Evolutionary conservation across 2,888 invertebrate genomes (phyloP), one percentile per base, ranked within the genome.

Genomic region (Unio pictorum): DNA sequence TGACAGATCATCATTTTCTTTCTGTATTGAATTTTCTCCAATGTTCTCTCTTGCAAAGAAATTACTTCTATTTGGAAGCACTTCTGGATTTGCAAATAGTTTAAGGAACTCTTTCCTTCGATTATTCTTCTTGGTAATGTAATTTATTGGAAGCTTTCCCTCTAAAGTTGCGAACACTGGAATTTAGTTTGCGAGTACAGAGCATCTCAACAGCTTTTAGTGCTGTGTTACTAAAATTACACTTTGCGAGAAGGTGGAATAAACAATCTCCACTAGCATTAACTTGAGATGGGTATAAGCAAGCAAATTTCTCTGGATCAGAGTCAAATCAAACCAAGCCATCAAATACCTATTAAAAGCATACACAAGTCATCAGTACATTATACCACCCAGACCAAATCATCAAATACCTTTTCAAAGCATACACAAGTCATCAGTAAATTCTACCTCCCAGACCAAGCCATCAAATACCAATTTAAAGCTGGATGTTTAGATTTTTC

Each of bases 131-230:
- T 69, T 74, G 26, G 72, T 80, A 23, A 83, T 72, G 71, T 81
- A 83, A 45, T 83, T 71, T 8, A 76, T 75, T 6, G 86, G 82
- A 2, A 82, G 69, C 66, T 81, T 83, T 15, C 78, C 79, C 4
- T 79, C 81, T 34, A 73, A 73, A 77, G 72, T 86, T 83, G 26
- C 64, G 68, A 1, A 78, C 61, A 23, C 78, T 66, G 5, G 81
- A 79, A 6, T 78, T 76, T 0, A 84, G 66, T 26, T 78, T 78
- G 61, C 70, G 71, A 45, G 79, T 76, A 67, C 82, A 80, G 5
- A 85, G 74, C 20, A 81, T 62, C 62, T 84, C 82, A 34, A 34
- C 34, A 20, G 61, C 62, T 58, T 74, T 73, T 56, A 77, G 66
- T 15, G 75, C 75, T 20, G 66, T 73, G 6, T 70, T 59, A 73